Percentiles rank a stretch among this genome's conserved stretches.
Evolutionary conservation across 2,113 vertebrate species (phyloP).

Genomic region (Syngnathus scovelli): DNA sequence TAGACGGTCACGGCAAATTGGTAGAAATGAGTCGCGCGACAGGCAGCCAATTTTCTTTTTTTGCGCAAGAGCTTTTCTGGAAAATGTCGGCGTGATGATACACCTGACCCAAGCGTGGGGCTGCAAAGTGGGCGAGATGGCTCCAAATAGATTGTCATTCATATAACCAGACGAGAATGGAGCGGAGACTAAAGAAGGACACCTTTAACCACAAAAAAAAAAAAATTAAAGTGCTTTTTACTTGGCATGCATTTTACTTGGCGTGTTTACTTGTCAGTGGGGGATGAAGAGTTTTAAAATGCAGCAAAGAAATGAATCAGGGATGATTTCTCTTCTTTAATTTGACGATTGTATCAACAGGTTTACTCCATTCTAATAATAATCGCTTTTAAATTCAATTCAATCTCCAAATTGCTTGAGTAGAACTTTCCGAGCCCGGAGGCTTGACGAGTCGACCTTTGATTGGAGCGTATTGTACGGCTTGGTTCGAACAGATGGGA

Average conservation of each 20-base stretch:
- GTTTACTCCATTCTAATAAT: slow-evolving; percentile 8
- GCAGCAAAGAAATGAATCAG: slow-evolving; percentile 35
- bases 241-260: neutral
- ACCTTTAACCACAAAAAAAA: neutral
- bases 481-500: slow-evolving; percentile 55
- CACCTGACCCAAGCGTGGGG: slow-evolving; percentile 3
- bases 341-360: slow-evolving; percentile 26
- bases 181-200: neutral
- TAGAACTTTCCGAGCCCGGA: slow-evolving; percentile 24
- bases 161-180: slow-evolving; percentile 12
- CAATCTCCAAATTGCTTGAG: slow-evolving; percentile 54
- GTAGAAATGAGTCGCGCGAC: slow-evolving; percentile 27
- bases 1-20: slow-evolving; percentile 31
- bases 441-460: slow-evolving; percentile 19
- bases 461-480: slow-evolving; percentile 35
- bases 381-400: slow-evolving; percentile 37
- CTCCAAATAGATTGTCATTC: slow-evolving; percentile 29
- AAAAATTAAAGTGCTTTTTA: neutral
- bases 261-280: no score
- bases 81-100: neutral
- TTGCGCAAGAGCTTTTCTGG: neutral
- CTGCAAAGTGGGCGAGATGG: neutral
- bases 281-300: slow-evolving; percentile 10
- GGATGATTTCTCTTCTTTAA: neutral
- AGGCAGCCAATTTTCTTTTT: slow-evolving; percentile 5